phyloP scores from a whole-genome alignment of 2,797 vertebrate species.

The Falco concolor region DNA sequence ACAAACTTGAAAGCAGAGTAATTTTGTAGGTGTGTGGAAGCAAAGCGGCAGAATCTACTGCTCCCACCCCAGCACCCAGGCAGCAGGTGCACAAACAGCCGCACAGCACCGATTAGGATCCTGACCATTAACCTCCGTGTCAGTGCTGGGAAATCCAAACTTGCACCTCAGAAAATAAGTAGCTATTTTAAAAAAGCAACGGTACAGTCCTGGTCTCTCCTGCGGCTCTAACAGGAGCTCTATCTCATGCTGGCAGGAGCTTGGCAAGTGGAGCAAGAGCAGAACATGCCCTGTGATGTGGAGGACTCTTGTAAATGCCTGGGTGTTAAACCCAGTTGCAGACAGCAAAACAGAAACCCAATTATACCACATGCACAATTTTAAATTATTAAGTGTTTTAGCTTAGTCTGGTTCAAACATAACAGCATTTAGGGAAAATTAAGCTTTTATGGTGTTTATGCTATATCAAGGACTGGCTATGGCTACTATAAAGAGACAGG shows the following conservation, averaged over 20 bases:
- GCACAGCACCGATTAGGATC: accelerated
- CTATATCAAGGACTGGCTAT: neutral
- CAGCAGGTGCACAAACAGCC: accelerated
- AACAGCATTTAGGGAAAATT: neutral
- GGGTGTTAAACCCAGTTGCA: neutral
- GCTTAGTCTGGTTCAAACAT: neutral
- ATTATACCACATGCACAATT: neutral
- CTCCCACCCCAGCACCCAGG: neutral
- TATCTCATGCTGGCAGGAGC: accelerated
- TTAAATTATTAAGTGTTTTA: neutral
- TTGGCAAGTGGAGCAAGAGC: accelerated
- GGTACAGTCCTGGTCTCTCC: neutral
- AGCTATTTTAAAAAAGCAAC: neutral
- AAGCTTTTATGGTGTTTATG: neutral
- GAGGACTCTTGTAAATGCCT: neutral
- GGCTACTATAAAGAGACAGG: neutral
- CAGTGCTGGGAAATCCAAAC: neutral
- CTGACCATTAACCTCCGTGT: neutral
- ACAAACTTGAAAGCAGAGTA: neutral
- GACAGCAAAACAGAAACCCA: neutral
- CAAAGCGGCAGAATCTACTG: neutral
- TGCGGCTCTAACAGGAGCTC: neutral
- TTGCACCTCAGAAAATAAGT: neutral
- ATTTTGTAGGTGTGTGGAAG: neutral
- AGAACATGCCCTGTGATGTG: neutral